Base-by-base conservation (phyloP, 2,797 vertebrate species). In the Psittacula derbiana region DNA sequence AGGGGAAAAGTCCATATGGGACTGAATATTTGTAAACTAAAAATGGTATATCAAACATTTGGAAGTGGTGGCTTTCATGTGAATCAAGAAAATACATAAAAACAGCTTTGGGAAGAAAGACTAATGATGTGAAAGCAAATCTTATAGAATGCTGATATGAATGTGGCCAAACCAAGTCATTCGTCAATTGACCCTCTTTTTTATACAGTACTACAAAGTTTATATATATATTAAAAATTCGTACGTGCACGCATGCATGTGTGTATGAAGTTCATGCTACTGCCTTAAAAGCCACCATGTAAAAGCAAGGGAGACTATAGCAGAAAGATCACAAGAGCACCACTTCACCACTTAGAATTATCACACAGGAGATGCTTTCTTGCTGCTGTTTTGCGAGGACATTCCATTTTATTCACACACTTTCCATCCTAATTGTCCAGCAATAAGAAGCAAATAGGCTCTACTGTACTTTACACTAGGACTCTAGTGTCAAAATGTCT, bases 351-450 rank as follows among this genome's bases (percentile, higher is more conserved):
- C 43, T 70, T 28, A 46, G 9, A 71, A 79, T 70, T 90, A 71
- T 85, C 58, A 69, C 75, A 74, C 46, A 55, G 28, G 19, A 95
- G 53, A 85, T 55, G 55, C 33, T 74, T 92, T 47, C 55, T 60
- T 69, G 61, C 71, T 86, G 41, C 67, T 89, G 23, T 91, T 95
- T 94, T 93, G 52, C 88, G 97, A 97, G 82, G 92, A 82, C 78
- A 60, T 84, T 90, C 82, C 70, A 86, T 91, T 92, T 95, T 91
- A 86, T 89, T 86, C 88, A 82, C n/a, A 86, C 36, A 61, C n/a
- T 86, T 95, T 85, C 88, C 71, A 93, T 85, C 86, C 93, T 97
- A 97, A 96, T 92, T 96, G 83, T 95, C 84, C 95, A 44, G 80
- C 79, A 94, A 52, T 96, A 96, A 96, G 97, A 97, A 95, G 50